phyloP scores from a whole-genome alignment of 1,140 invertebrate genomes.

The Microplitis demolitor region DNA sequence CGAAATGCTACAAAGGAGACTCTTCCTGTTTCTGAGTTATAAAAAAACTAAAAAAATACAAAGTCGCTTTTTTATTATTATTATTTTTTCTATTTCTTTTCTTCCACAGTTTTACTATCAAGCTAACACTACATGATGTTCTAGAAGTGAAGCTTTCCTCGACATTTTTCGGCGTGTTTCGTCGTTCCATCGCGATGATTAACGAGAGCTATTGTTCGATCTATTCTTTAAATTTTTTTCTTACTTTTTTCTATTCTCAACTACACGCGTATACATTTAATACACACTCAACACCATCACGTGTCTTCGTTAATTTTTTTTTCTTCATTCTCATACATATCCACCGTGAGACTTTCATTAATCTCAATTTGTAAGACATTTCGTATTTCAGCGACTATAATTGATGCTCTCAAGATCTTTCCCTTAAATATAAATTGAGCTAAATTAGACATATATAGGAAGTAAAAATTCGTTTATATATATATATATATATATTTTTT shows the following conservation, averaged over 20 bases:
- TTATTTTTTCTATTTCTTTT: not conserved
- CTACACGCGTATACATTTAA: not conserved
- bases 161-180: not conserved
- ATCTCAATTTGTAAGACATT: conserved; percentile 15
- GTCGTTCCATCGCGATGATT: not conserved
- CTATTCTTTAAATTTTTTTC: not conserved
- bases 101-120: not conserved
- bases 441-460: too few relatives aligned
- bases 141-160: not conserved
- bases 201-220: conserved; percentile 4
- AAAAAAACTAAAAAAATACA: too few relatives aligned
- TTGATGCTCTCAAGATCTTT: not conserved
- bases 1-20: too few relatives aligned
- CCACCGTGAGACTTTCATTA: not conserved
- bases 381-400: conserved; percentile 8
- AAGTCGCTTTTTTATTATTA: too few relatives aligned
- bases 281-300: not conserved
- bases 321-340: not conserved
- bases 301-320: not conserved
- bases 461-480: too few relatives aligned
- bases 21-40: too few relatives aligned
- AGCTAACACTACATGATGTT: not conserved
- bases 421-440: not conserved
- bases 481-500: too few relatives aligned
- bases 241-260: not conserved